Evolutionary conservation across 2,113 vertebrate species (phyloP).

Genomic region (Platichthys stellatus): DNA sequence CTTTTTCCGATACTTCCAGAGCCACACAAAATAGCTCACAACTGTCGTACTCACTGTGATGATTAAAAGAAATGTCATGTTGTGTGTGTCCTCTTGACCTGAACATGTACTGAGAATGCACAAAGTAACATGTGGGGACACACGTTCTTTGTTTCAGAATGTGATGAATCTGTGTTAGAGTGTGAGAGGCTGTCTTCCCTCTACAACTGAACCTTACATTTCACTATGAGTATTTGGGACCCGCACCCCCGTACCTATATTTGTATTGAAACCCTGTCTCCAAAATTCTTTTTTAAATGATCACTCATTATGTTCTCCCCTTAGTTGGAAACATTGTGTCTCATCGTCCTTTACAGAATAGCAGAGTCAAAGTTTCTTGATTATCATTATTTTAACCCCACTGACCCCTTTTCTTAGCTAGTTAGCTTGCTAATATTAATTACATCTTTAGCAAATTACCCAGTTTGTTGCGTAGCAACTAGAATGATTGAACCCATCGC

Average conservation of each 20-base stretch:
- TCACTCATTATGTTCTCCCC: too few relatives aligned
- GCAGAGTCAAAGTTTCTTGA: conserved; percentile 55
- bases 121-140: not conserved
- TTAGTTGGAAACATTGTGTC: too few relatives aligned
- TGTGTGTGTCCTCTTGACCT: not conserved
- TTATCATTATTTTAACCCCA: conserved; percentile 59
- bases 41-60: too few relatives aligned
- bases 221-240: not conserved
- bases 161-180: not conserved
- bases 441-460: conserved; percentile 65
- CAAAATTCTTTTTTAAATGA: too few relatives aligned
- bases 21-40: not conserved
- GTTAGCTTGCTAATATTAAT: conserved; percentile 64
- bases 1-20: not conserved
- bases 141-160: conserved; percentile 32
- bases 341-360: not conserved
- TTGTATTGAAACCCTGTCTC: too few relatives aligned
- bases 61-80: not conserved
- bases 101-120: too few relatives aligned
- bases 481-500: conserved; percentile 56
- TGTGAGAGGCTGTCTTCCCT: not conserved
- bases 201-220: not conserved
- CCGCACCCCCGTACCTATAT: too few relatives aligned
- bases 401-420: conserved; percentile 51
- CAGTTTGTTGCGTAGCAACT: conserved; percentile 65